Evolutionary conservation across 2,888 invertebrate genomes (phyloP).

Genomic region (Machimus atricapillus): DNA sequence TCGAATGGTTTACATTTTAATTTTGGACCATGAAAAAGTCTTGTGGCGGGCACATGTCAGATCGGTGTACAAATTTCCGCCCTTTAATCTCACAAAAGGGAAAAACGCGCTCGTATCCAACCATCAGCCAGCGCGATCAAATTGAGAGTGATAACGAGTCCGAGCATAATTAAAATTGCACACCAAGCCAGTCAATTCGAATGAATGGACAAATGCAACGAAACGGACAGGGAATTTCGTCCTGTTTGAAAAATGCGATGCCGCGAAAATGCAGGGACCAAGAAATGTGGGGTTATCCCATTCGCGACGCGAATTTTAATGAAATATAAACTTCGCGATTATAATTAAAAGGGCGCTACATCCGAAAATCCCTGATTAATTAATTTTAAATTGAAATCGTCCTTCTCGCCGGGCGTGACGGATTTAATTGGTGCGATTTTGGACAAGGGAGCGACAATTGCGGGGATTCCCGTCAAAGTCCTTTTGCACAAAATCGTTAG

Average conservation of each 20-base stretch:
- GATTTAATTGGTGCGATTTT: constrained; percentile 3
- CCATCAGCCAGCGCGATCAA: neutral
- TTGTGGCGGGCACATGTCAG: neutral
- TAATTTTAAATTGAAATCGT: constrained; percentile 32
- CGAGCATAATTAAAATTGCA: constrained; percentile 9
- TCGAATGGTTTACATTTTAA: neutral
- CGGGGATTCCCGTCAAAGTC: neutral
- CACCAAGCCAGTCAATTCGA: neutral
- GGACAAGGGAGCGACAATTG: neutral
- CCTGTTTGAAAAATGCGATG: neutral
- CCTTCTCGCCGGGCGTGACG: neutral
- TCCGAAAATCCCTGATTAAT: constrained; percentile 33
- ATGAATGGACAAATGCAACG: neutral
- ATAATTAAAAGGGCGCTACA: constrained; percentile 32
- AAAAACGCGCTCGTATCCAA: neutral
- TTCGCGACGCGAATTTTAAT: neutral
- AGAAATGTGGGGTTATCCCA: neutral
- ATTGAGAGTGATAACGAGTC: neutral
- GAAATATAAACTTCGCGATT: constrained; percentile 25
- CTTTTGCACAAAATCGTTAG: neutral
- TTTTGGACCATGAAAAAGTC: neutral
- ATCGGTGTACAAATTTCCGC: neutral
- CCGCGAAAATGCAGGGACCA: neutral
- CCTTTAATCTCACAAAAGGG: neutral
- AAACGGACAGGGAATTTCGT: neutral